Evolutionary conservation across 1,140 invertebrate genomes (phyloP).

Genomic region (Diorhabda elongata): DNA sequence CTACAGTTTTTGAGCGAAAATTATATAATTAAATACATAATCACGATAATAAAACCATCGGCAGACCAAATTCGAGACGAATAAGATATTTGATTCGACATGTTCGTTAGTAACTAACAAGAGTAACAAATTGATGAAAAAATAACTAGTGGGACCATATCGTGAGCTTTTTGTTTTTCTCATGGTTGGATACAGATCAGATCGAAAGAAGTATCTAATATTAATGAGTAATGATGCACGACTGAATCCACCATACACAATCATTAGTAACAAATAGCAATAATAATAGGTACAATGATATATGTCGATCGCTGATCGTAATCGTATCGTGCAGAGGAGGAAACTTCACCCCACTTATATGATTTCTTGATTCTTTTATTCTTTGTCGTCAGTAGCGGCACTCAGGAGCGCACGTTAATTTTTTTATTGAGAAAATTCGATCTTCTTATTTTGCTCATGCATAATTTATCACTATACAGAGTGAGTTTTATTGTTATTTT

Average conservation of each 20-base stretch:
- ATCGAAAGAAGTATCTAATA: slow-evolving; percentile 39
- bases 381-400: neutral
- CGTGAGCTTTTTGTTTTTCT: slow-evolving; percentile 29
- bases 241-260: slow-evolving; percentile 47
- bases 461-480: too few species aligned
- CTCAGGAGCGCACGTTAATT: too few species aligned
- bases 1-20: too few species aligned
- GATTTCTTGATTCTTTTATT: neutral
- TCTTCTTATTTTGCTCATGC: too few species aligned
- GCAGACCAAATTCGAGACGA: too few species aligned
- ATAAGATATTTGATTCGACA: too few species aligned
- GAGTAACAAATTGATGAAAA: neutral
- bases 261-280: slow-evolving; percentile 49
- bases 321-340: slow-evolving; percentile 35
- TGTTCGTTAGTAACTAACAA: too few species aligned
- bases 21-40: too few species aligned
- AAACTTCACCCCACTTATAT: slow-evolving; percentile 1
- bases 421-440: too few species aligned
- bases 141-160: neutral
- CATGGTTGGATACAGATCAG: slow-evolving; percentile 41
- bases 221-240: slow-evolving; percentile 48
- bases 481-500: too few species aligned
- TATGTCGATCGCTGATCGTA: slow-evolving; percentile 42
- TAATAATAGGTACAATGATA: slow-evolving; percentile 47
- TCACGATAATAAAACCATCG: too few species aligned